Base-by-base conservation (phyloP, 2,113 vertebrate genomes). In the Ochotona princeps region DNA sequence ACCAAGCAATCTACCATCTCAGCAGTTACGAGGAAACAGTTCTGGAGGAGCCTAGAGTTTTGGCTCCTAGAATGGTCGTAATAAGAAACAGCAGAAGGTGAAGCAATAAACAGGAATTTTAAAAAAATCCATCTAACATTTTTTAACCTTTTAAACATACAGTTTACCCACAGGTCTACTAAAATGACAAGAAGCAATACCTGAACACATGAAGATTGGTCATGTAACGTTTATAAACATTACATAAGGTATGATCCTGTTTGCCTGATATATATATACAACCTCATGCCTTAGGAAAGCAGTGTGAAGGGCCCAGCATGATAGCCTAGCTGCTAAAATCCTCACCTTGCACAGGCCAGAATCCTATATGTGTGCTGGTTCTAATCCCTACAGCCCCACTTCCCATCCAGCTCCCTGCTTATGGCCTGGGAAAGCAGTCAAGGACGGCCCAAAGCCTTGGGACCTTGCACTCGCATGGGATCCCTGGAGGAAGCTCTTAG, bases 181-280 rank as follows among this genome's bases (percentile, higher is more conserved):
- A 93, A 80, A 94, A 89, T 78, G 26, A 92, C 23, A 35, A 83
- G 44, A 82, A 93, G 47, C 10, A 44, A 75, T 80, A 65, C 32
- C 83, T 87, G 15, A 72, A 75, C 44, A 60, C 1, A 2, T 85
- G 23, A 38, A 82, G 80, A 82, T 11, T 61, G 47, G 74, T 80
- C 28, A 12, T 65, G 35, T 17, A 72, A 15, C 83, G 32, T 82
- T 47, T 49, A 63, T 13, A 70, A 66, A 51, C 3, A 80, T 15
- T 25, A 67, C 66, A 30, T 72, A 49, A 75, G 11, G 30, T 57
- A 38, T 30, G 23, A 69, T 73, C 18, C 13, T 57, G 30, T 60
- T 44, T 44, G 38, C 38, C 82, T 82, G 84, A 89, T 89, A 90
- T 44, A 67, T 25, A 74, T 8, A 57, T 10, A 60, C 3, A 14